Evolutionary conservation across 1,140 invertebrate species (phyloP).

Genomic region (Drosophila bocki): DNA sequence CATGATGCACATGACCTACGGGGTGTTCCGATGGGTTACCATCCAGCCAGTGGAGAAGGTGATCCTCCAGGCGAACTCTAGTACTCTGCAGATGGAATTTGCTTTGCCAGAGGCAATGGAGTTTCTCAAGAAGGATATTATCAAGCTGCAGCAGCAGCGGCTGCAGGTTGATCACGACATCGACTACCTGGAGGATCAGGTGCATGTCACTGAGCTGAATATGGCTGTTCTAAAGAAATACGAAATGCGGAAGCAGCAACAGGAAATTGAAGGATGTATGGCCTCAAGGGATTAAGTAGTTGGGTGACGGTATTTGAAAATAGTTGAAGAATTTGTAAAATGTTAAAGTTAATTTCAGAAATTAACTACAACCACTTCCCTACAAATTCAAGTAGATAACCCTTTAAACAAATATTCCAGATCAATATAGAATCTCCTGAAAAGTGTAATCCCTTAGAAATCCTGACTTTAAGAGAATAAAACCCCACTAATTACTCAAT

Average conservation of each 20-base stretch:
- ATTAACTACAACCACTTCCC: background rate
- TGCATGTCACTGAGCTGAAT: conserved; percentile 20
- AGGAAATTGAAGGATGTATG: background rate
- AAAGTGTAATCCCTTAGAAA: no score
- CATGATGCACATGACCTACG: conserved; percentile 8
- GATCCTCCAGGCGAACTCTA: conserved; percentile 6
- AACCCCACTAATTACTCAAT: conserved; percentile 2
- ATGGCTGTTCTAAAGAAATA: conserved; percentile 10
- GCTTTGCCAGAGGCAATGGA: conserved; percentile 18
- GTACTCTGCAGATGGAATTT: conserved; percentile 26
- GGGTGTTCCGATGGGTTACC: conserved; percentile 10
- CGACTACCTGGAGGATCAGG: conserved; percentile 40
- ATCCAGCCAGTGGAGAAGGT: conserved; percentile 26
- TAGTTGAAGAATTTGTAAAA: background rate
- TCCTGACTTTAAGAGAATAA: background rate
- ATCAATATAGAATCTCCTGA: no score
- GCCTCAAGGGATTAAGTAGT: background rate
- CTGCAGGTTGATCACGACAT: conserved; percentile 30
- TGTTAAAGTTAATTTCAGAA: background rate
- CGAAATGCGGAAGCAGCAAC: background rate
- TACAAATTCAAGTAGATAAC: background rate
- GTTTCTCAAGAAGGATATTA: conserved; percentile 13
- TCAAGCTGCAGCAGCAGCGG: conserved; percentile 8
- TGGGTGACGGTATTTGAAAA: background rate
- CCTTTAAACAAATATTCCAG: background rate